A percentile compares a stretch with the other conserved stretches of the same genome.
Conservation (phyloP, 2,797 vertebrate genomes). For the Harpagifer antarcticus region DNA sequence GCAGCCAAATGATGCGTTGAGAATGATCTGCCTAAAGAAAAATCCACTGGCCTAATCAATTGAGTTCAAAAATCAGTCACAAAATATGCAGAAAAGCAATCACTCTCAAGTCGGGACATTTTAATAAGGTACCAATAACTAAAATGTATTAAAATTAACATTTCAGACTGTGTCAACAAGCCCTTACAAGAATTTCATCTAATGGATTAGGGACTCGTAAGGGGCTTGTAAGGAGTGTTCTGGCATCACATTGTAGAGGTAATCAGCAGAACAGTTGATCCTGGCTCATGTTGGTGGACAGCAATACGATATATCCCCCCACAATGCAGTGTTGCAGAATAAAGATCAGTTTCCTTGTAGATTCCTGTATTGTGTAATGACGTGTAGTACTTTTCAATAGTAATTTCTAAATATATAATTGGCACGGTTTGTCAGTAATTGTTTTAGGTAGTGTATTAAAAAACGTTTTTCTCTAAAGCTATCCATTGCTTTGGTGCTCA, state of each 20-base stretch:
- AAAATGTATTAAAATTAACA: background rate
- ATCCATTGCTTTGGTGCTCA: conserved; percentile 9
- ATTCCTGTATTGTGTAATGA: background rate
- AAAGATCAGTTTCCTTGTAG: too few relatives aligned
- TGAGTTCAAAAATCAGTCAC: background rate
- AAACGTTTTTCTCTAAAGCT: background rate
- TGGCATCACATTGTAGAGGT: background rate
- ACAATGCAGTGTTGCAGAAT: background rate
- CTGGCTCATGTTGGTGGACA: background rate
- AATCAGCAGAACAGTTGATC: background rate
- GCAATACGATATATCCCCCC: background rate
- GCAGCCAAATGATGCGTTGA: conserved; percentile 2
- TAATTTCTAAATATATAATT: background rate
- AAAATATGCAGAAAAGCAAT: background rate
- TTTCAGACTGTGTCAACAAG: too few relatives aligned
- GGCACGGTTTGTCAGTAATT: background rate
- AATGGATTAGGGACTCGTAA: background rate
- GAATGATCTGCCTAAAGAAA: background rate
- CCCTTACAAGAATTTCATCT: too few relatives aligned
- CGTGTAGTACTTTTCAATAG: background rate
- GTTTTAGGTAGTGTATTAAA: background rate
- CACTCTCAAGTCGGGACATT: background rate
- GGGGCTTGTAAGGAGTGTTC: background rate
- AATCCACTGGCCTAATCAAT: background rate
- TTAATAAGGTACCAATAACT: background rate